Evolutionary conservation across 1,140 invertebrate species (phyloP), one percentile per base, ranked within the genome.

Genomic region (Drosophila jambulina): DNA sequence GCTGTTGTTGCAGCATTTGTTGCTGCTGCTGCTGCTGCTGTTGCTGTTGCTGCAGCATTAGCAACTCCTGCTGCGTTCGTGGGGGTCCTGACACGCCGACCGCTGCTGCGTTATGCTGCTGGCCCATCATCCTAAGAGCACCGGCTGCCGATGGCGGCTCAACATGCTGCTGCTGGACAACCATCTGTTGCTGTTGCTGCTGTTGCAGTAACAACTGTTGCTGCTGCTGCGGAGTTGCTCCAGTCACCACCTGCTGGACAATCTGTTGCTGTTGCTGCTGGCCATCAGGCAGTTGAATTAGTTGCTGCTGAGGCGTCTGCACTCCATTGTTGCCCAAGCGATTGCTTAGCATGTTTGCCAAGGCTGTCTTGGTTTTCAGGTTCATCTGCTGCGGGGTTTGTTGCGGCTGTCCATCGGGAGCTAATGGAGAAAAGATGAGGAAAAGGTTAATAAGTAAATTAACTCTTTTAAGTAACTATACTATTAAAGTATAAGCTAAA

Each of bases 291-390:
- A 85, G 61, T 21, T 82, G 49, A 27, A 90, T 74, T 94, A 43
- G 94, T 95, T 64, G 95, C 95, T 46, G 94, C 93, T 92, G 79
- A 45, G 51, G 92, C 71, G 69, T 83, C 71, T 86, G 83, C 1
- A 72, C 80, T n/a, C 92, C 85, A 76, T 94, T 93, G 40, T 94
- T 94, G 92, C 97, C 96, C 36, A 99, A 93, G 46, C 98, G 95
- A 90, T 96, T 98, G 79, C 96, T 99, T 51, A 99, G 94, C 96
- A 99, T 97, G 93, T 98, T 98, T 9, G 98, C 98, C 23, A 99
- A 93, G 0, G 98, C 98, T 2, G 98, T 99, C 94, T 99, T 99
- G 8, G 98, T 98, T 93, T 98, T 98, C 0, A 97, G 95, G 91
- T 97, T 98, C 36, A 98, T 93, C 56, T 92, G 93, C 67, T 93